These are phyloP conservation scores for Notoglanidium macrostoma DNA, from an alignment of 2,797 vertebrate genomes.

Conservation along the genomic window DNA sequence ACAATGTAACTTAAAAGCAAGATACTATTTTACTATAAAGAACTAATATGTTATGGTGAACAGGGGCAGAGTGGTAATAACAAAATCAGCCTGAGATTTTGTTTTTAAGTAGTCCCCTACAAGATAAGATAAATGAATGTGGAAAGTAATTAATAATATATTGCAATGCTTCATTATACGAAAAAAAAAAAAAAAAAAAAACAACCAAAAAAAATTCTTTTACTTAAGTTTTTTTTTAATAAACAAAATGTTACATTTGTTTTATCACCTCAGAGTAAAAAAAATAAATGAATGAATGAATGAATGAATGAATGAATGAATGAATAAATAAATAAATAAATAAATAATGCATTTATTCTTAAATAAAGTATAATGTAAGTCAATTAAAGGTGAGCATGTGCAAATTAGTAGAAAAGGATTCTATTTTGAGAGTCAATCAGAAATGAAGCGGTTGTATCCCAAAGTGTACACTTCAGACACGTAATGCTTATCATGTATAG, in stretches of 20 bases:
- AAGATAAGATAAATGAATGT: not conserved
- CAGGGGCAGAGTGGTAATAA: not conserved
- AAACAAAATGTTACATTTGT: not conserved
- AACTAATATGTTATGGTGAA: not conserved
- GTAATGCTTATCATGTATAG: not conserved
- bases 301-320: too few relatives aligned
- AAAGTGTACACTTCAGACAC: not conserved
- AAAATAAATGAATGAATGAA: too few relatives aligned
- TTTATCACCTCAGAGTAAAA: not conserved
- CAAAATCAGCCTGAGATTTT: not conserved
- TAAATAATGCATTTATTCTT: not conserved
- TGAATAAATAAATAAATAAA: too few relatives aligned
- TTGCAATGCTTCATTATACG: not conserved
- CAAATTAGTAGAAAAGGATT: not conserved
- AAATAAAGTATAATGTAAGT: not conserved
- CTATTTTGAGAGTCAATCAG: not conserved
- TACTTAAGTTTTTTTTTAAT: too few relatives aligned
- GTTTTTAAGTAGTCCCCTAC: not conserved
- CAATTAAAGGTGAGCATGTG: not conserved
- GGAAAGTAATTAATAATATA: not conserved
- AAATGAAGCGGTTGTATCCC: not conserved
- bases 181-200: not conserved
- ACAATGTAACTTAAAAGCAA: not conserved
- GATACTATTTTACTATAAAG: not conserved
- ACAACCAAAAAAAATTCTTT: too few relatives aligned